phyloP scores from a whole-genome alignment of 2,113 vertebrate genomes.

The Gavialis gangeticus region DNA sequence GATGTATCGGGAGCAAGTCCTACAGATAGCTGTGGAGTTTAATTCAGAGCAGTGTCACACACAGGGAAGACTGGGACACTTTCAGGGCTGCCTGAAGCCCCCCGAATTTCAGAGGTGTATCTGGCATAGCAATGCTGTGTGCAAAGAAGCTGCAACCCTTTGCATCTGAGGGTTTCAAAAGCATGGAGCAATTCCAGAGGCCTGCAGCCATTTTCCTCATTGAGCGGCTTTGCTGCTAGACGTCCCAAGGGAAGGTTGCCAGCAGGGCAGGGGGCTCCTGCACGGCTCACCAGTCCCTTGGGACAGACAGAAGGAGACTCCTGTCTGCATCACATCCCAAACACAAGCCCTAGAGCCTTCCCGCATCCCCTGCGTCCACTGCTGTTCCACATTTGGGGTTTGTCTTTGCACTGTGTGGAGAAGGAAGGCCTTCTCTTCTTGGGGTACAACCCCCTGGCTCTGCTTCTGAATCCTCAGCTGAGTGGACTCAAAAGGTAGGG shows the following conservation, averaged over 20 bases:
- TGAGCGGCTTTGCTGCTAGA: too few species aligned
- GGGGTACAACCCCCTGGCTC: background rate
- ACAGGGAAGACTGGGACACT: too few species aligned
- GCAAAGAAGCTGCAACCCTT: too few species aligned
- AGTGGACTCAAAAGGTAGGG: background rate
- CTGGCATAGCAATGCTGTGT: too few species aligned
- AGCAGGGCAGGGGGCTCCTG: background rate
- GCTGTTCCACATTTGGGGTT: background rate
- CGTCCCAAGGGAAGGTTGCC: too few species aligned
- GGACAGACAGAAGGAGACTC: background rate
- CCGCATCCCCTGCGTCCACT: background rate
- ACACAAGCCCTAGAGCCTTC: background rate
- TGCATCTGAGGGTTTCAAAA: too few species aligned
- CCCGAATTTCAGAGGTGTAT: too few species aligned
- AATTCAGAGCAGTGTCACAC: background rate
- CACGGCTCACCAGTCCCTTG: background rate
- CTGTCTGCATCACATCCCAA: background rate
- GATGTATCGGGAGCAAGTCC: background rate
- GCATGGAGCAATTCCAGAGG: too few species aligned
- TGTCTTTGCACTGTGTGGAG: rapidly evolving
- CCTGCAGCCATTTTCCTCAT: too few species aligned
- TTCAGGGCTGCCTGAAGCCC: too few species aligned
- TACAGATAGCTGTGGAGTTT: background rate
- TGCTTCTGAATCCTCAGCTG: background rate
- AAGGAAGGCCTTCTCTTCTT: background rate